Base-by-base conservation (phyloP, 2,888 invertebrate species). In the Cerastis rubricosa region DNA sequence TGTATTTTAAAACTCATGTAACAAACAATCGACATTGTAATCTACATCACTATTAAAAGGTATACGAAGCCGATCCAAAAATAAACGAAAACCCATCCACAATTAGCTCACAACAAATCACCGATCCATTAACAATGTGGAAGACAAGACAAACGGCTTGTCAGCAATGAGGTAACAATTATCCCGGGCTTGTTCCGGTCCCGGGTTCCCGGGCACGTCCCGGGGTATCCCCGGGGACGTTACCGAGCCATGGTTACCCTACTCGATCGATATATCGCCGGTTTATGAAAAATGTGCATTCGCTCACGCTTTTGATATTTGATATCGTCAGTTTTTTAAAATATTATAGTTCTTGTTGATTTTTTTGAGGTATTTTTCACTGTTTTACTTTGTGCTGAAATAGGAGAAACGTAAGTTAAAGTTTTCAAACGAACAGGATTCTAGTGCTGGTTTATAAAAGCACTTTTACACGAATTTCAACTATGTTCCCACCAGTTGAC, bases 81-180 rank as follows among this genome's bases (percentile, higher is more conserved):
- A 82, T 86, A 86, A 84, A 82, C 75, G 43, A 63, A 65, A 85
- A 86, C 90, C 88, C 68, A 68, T 81, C 81, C 80, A 84, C 72
- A 92, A 93, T 93, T 93, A 93, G 91, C 87, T 77, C 76, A 87
- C 89, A 91, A 94, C 93, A 94, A 95, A 94, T 94, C 94, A 94
- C 91, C 85, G 89, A 90, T 92, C 94, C 94, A 95, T 95, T 95
- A 94, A 92, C 89, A 89, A 90, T 89, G 91, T 89, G 90, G 88
- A 78, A 84, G 91, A 91, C 91, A 92, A 94, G 94, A 94, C 92
- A 92, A 93, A 94, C 94, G 92, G 90, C 90, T 90, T 89, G 90
- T 87, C 90, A 90, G 90, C 91, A 92, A 92, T 91, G 91, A 93
- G 93, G 92, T 92, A 92, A 93, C 94, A 94, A 94, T 95, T 94